phyloP scores from a whole-genome alignment of 2,797 vertebrate species.

The Falco novaeseelandiae region DNA sequence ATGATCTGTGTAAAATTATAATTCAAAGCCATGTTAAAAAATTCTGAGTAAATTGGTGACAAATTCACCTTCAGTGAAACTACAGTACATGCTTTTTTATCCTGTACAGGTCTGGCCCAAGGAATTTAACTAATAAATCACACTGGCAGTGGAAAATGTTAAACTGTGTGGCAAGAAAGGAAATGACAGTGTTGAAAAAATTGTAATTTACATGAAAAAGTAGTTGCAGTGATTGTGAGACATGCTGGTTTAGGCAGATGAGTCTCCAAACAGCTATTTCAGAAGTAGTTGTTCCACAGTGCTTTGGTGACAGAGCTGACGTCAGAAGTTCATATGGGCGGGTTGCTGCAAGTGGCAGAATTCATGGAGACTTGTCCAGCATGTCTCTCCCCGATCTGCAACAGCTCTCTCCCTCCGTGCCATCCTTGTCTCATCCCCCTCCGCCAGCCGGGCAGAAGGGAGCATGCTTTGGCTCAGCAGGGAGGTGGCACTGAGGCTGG shows the following conservation, averaged over 20 bases:
- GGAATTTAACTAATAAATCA: background rate
- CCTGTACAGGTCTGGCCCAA: background rate
- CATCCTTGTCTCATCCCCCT: background rate
- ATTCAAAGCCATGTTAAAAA: background rate
- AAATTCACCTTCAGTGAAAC: background rate
- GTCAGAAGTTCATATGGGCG: background rate
- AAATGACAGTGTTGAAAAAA: background rate
- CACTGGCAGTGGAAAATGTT: background rate
- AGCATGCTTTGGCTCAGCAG: background rate
- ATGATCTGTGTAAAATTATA: background rate
- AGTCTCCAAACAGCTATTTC: background rate
- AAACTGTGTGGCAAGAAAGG: background rate
- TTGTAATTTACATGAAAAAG: background rate
- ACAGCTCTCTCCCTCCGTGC: background rate
- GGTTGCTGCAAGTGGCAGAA: background rate
- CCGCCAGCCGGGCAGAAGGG: background rate
- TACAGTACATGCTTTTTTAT: background rate
- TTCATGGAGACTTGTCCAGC: background rate
- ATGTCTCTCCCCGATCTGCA: background rate
- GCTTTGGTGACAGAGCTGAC: background rate
- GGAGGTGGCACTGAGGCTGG: background rate
- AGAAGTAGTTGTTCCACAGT: background rate
- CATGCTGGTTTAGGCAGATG: background rate
- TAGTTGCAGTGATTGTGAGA: background rate
- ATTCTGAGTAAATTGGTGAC: background rate